Evolutionary conservation across 2,888 invertebrate genomes (phyloP).

Genomic region (Nycteola revayana): DNA sequence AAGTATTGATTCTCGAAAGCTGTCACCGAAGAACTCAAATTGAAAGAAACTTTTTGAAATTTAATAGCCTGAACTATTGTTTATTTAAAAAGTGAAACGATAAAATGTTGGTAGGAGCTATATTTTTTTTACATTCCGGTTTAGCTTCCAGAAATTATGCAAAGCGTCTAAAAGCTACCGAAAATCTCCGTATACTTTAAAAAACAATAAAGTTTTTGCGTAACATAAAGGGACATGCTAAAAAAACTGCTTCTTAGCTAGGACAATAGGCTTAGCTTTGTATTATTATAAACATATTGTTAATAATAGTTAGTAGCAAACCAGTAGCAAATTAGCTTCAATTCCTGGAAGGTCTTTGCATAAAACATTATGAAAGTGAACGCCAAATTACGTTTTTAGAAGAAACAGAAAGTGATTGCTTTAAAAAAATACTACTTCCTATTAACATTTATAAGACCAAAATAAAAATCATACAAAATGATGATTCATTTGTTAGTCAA

Average conservation of each 20-base stretch:
- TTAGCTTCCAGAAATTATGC: background rate
- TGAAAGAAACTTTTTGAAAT: conserved; percentile 27
- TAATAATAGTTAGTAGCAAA: conserved; percentile 15
- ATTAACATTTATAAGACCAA: too few species aligned
- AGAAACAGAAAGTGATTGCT: conserved; percentile 39
- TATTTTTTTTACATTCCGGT: background rate
- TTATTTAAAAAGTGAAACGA: conserved; percentile 12
- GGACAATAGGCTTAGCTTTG: conserved; percentile 13
- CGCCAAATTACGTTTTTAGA: conserved; percentile 31
- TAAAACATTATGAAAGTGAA: conserved; percentile 46
- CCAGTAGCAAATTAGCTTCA: conserved; percentile 47
- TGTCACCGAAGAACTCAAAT: conserved; percentile 62
- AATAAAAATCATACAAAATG: too few species aligned
- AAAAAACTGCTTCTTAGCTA: conserved; percentile 23
- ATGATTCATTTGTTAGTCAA: too few species aligned
- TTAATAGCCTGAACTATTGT: conserved; percentile 21
- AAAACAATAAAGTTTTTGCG: conserved; percentile 14
- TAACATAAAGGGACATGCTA: conserved; percentile 25
- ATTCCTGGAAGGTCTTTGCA: conserved; percentile 67
- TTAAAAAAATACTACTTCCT: background rate
- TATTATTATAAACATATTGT: conserved; percentile 20
- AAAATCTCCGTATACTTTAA: conserved; percentile 9
- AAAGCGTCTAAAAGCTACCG: conserved; percentile 5
- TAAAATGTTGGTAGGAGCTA: conserved; percentile 9
- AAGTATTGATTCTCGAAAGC: conserved; percentile 59